These are phyloP conservation scores for Argentina silus DNA, from an alignment of 2,797 vertebrate species.

Conservation along the genomic window DNA sequence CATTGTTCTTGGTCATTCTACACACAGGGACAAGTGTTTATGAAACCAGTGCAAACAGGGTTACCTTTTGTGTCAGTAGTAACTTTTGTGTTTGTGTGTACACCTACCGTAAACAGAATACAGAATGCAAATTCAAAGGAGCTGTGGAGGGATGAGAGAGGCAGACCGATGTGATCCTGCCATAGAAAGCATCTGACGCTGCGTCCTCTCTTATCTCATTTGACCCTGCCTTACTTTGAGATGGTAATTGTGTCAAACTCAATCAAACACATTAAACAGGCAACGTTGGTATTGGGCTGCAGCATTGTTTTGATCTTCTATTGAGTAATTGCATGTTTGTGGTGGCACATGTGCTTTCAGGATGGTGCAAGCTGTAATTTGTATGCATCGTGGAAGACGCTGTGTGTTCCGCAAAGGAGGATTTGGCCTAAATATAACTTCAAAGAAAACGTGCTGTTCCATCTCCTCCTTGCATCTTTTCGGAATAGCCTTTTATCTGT, in stretches of 20 bases:
- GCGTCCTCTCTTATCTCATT: neutral
- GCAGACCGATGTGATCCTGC: neutral
- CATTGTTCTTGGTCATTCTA: too few relatives aligned
- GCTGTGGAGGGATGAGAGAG: neutral
- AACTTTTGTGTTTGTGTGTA: neutral
- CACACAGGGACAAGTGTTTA: too few relatives aligned
- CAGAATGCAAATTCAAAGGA: neutral
- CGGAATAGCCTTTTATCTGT: constrained; percentile 58
- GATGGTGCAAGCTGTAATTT: constrained; percentile 40
- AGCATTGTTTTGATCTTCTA: constrained; percentile 32
- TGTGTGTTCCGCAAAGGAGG: constrained; percentile 53
- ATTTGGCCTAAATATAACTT: constrained; percentile 69
- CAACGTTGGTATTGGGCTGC: neutral
- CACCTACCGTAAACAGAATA: too few relatives aligned
- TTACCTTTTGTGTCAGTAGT: neutral
- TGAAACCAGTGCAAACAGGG: neutral
- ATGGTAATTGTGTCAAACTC: neutral
- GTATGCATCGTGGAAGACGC: constrained; percentile 46
- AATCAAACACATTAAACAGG: neutral
- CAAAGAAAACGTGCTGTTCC: constrained; percentile 49
- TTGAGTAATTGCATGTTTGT: constrained; percentile 24
- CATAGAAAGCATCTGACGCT: neutral
- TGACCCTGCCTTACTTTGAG: neutral
- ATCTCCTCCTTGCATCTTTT: constrained; percentile 37
- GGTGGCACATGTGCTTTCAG: constrained; percentile 22